A percentile compares a stretch with the other conserved stretches of the same genome.
Conservation (phyloP, 2,888 invertebrate genomes). For the Mimas tiliae region DNA sequence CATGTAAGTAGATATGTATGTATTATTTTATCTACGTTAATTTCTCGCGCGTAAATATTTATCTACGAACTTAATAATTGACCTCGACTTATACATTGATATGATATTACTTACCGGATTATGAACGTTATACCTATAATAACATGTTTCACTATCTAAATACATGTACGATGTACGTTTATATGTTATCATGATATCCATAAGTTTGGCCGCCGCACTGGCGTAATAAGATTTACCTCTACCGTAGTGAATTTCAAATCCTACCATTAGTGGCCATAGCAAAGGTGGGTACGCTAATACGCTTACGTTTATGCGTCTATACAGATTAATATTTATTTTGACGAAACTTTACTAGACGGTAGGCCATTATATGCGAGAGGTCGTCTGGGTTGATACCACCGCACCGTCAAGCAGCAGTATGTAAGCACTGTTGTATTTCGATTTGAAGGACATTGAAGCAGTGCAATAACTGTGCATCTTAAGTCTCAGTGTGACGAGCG, state of each 20-base stretch:
- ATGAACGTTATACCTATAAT: not conserved
- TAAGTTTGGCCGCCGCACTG: too few species aligned
- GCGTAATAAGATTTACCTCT: conserved; percentile 4
- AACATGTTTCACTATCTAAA: not conserved
- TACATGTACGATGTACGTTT: not conserved
- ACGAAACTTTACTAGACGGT: not conserved
- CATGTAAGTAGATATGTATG: too few species aligned
- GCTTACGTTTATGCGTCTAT: conserved; percentile 22
- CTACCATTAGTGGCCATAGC: conserved; percentile 12
- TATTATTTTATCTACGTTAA: not conserved
- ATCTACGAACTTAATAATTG: too few species aligned
- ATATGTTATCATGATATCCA: conserved; percentile 4
- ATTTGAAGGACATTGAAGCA: too few species aligned
- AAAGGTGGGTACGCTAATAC: conserved; percentile 23
- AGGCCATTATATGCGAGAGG: too few species aligned
- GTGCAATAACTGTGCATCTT: too few species aligned
- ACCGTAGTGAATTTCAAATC: conserved; percentile 9
- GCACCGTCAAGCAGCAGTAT: too few species aligned
- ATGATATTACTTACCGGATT: not conserved
- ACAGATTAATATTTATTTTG: conserved; percentile 30
- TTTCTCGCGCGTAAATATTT: too few species aligned
- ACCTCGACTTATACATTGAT: too few species aligned
- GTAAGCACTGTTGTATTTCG: too few species aligned
- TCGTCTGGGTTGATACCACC: too few species aligned
- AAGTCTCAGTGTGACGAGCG: too few species aligned